Base-by-base conservation (phyloP, 2,888 invertebrate species). In the Drosophila sordidula region DNA sequence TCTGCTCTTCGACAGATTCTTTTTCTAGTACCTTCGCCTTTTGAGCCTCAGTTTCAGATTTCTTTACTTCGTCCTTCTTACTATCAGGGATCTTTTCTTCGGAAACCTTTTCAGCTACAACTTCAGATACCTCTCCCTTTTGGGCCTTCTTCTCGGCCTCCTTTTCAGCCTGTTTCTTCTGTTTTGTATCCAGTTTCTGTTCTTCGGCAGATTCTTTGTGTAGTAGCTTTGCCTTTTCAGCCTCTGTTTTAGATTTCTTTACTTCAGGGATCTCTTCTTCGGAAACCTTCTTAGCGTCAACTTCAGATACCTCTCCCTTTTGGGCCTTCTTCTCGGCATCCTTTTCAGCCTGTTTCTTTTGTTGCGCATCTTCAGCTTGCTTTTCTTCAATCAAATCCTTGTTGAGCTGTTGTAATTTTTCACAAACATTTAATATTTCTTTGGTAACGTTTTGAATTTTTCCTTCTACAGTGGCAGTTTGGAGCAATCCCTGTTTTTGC, bases 361-460 rank as follows among this genome's bases (percentile, higher is more conserved):
- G 22, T 22, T 22, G 1, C 3, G 3, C 4, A 22, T 36, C 16
- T 16, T 22, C 14, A 11, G 8, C 6, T 6, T 3, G 22, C 32
- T 42, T 36, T 42, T 45, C 46, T 47, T 63, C 47, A 44, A 9
- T 6, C 2, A 41, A 6, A 4, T 66, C 46, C 0, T 16, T 11
- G 1, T 50, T 50, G 8, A 50, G 44, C 22, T 63, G 26, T 8
- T 82, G 61, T 1, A 80, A 25, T 8, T 75, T 45, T 50, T 75
- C 74, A 22, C 59, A 75, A 34, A 84, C 45, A n/a, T 50, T 63
- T 6, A 75, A 55, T 5, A 75, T 51, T 36, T 70, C 47, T 12
- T 67, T 61, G 0, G 79, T 79, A 2, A 80, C 61, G 6, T 36
- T 45, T 26, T 65, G 42, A n/a, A 79, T 46, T 49, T 80, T 77